Evolutionary conservation across 2,888 invertebrate species (phyloP).

Genomic region (Allacma fusca): DNA sequence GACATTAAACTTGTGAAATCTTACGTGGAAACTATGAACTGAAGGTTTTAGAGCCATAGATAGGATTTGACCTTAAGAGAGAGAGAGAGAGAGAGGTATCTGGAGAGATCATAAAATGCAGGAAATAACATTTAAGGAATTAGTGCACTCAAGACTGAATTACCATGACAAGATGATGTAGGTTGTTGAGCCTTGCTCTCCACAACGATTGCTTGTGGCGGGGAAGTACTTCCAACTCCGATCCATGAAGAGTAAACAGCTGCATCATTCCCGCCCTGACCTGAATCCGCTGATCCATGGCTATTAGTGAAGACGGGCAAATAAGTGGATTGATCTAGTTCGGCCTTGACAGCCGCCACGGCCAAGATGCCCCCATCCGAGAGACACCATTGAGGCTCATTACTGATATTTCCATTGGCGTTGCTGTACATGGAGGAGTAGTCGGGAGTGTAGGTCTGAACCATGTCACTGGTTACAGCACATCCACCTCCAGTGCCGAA

Average conservation of each 20-base stretch:
- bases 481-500: background rate
- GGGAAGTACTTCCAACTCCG: slow-evolving; percentile 37
- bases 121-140: too few relatives aligned
- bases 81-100: too few relatives aligned
- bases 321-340: slow-evolving; percentile 54
- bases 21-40: too few relatives aligned
- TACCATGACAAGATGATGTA: slow-evolving; percentile 56
- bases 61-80: too few relatives aligned
- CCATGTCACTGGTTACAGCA: slow-evolving; percentile 19
- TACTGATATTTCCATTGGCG: background rate
- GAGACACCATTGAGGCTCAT: slow-evolving; percentile 33
- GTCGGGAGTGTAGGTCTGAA: slow-evolving; percentile 16
- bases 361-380: slow-evolving; percentile 48
- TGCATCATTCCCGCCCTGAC: slow-evolving; percentile 42
- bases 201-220: slow-evolving; percentile 13
- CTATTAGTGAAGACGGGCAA: slow-evolving; percentile 49
- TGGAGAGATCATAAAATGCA: too few relatives aligned
- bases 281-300: slow-evolving; percentile 20
- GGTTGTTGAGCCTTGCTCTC: slow-evolving; percentile 42
- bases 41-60: too few relatives aligned
- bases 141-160: too few relatives aligned
- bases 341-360: slow-evolving; percentile 57
- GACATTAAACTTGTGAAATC: too few relatives aligned
- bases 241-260: slow-evolving; percentile 41
- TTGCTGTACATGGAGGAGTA: slow-evolving; percentile 17